phyloP scores from a whole-genome alignment of 2,888 invertebrate species.

The Margaritifera margaritifera region DNA sequence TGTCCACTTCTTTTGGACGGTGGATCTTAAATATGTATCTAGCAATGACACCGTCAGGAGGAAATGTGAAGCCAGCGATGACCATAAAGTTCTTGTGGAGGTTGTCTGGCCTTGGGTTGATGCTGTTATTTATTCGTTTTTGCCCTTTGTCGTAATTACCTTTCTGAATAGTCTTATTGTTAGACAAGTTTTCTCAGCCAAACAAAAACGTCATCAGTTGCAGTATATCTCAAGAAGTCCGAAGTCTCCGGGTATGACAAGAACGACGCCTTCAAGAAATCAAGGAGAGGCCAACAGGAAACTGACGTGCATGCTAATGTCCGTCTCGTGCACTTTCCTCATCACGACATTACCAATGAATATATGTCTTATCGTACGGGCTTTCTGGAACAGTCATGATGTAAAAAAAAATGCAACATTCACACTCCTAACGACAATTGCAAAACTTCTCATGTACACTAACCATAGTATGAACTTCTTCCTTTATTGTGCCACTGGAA shows the following conservation, averaged over 20 bases:
- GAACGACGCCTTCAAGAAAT: conserved; percentile 16
- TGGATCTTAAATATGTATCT: conserved; percentile 38
- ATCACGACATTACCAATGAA: conserved; percentile 68
- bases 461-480: conserved; percentile 69
- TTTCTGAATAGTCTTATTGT: conserved; percentile 68
- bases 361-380: conserved; percentile 50
- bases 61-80: conserved; percentile 43
- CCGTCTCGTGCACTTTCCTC: conserved; percentile 68
- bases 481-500: conserved; percentile 60
- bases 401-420: conserved; percentile 41
- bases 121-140: conserved; percentile 66
- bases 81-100: conserved; percentile 43
- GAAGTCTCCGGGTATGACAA: conserved; percentile 3
- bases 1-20: conserved; percentile 68
- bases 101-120: conserved; percentile 71
- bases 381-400: conserved; percentile 34
- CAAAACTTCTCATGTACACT: conserved; percentile 66
- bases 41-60: conserved; percentile 30
- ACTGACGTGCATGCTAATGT: conserved; percentile 68
- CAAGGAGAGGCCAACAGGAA: conserved; percentile 51
- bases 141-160: conserved; percentile 65
- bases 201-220: conserved; percentile 33
- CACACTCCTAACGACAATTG: conserved; percentile 56
- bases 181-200: conserved; percentile 59
- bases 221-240: conserved; percentile 20